Evolutionary conservation across 2,797 vertebrate species (phyloP).

Genomic region (Bufotes viridis): DNA sequence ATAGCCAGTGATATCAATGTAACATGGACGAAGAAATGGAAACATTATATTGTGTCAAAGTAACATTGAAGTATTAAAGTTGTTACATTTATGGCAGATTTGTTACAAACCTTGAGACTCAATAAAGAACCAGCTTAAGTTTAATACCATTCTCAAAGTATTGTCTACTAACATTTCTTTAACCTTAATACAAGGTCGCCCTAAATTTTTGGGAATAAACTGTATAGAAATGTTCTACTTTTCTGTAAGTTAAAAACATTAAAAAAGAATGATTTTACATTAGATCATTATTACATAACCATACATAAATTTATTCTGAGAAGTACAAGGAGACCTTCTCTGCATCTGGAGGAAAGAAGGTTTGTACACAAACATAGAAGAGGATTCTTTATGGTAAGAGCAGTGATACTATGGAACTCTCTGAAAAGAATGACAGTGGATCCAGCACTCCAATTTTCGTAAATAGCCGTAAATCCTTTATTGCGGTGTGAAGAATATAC

Average conservation of each 20-base stretch:
- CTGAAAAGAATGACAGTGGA: too few species aligned
- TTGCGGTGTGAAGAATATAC: too few species aligned
- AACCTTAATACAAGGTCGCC: conserved; percentile 48
- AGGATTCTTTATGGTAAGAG: too few species aligned
- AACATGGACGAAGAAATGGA: background rate
- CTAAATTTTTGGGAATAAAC: conserved; percentile 26
- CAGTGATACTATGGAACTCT: too few species aligned
- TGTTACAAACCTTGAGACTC: conserved; percentile 56
- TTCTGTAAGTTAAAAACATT: background rate
- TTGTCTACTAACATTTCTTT: conserved; percentile 47
- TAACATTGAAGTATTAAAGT: conserved; percentile 51
- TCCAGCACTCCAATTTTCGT: too few species aligned
- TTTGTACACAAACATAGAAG: too few species aligned
- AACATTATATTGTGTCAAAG: conserved; percentile 42
- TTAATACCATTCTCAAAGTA: conserved; percentile 36
- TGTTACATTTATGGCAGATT: conserved; percentile 61
- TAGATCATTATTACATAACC: too few species aligned
- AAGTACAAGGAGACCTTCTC: too few species aligned
- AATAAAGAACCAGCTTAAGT: conserved; percentile 49
- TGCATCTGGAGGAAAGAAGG: too few species aligned
- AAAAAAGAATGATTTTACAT: background rate
- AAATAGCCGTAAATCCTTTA: too few species aligned
- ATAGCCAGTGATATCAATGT: conserved; percentile 33
- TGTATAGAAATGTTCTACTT: background rate
- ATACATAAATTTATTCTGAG: too few species aligned